Evolutionary conservation across 2,888 invertebrate genomes (phyloP).

Genomic region (Hypselothyrea guttata): DNA sequence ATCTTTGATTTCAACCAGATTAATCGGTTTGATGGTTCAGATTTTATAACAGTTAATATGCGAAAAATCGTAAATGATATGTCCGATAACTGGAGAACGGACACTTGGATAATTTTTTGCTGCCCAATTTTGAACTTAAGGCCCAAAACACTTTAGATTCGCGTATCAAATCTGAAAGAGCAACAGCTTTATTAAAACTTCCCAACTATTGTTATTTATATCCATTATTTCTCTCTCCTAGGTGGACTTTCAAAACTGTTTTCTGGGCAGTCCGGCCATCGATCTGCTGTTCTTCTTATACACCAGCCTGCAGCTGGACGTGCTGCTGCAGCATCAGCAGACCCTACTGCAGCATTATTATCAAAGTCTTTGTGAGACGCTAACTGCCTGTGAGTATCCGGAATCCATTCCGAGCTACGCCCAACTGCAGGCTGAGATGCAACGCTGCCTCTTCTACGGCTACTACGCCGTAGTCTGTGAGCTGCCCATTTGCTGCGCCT

Average conservation of each 20-base stretch:
- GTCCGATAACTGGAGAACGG: no score
- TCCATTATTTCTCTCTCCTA: conserved; percentile 15
- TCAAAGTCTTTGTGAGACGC: conserved; percentile 48
- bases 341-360: conserved; percentile 70
- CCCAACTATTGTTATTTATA: background rate
- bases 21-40: no score
- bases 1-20: no score
- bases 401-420: conserved; percentile 52
- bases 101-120: no score
- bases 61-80: no score
- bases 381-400: conserved; percentile 40
- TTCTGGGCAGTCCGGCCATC: conserved; percentile 75
- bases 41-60: no score
- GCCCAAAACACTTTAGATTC: no score
- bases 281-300: conserved; percentile 79
- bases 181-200: no score
- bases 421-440: conserved; percentile 63
- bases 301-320: conserved; percentile 73
- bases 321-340: conserved; percentile 61
- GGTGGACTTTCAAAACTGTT: conserved; percentile 80
- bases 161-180: no score
- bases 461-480: conserved; percentile 70
- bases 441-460: conserved; percentile 64
- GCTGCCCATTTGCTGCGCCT: conserved; percentile 69
- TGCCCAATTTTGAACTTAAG: no score